These are phyloP conservation scores for Hesperophylax magnus DNA, from an alignment of 1,140 invertebrate species.

Conservation along the genomic window DNA sequence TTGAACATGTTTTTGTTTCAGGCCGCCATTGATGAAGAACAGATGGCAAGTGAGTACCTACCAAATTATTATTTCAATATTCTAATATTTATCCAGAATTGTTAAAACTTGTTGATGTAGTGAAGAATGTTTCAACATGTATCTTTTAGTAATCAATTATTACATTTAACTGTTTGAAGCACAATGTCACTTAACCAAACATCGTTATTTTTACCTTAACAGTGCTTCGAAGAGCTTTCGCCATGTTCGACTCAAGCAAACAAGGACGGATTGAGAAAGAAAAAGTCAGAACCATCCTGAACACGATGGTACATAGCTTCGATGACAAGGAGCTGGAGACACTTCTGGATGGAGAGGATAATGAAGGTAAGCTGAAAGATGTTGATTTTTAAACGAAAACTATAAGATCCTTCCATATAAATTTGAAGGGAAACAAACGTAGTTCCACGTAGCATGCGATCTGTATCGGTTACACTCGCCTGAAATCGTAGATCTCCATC, in stretches of 20 bases:
- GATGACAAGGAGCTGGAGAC: constrained; percentile 80
- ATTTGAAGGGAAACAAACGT: no score
- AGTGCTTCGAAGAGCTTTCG: constrained; percentile 81
- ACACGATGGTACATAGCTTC: constrained; percentile 81
- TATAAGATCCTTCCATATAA: no score
- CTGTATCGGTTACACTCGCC: no score
- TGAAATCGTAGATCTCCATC: no score
- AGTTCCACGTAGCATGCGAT: no score
- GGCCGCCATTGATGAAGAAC: constrained; percentile 73
- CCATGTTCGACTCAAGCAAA: constrained; percentile 84
- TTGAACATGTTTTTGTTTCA: constrained; percentile 63
- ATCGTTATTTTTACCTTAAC: constrained; percentile 36
- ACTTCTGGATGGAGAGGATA: constrained; percentile 78
- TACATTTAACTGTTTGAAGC: no score
- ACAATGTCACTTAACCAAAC: no score
- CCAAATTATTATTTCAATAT: no score
- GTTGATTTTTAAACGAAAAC: no score
- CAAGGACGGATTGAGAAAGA: constrained; percentile 81
- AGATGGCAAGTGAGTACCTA: constrained; percentile 73
- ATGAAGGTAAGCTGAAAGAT: constrained; percentile 70
- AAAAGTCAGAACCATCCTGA: constrained; percentile 82
- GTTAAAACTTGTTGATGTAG: neutral
- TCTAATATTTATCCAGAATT: no score
- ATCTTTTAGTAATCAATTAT: no score
- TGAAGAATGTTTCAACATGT: no score